Base-by-base conservation (phyloP, 2,797 vertebrate genomes). In the Schizothorax lantsangensis region DNA sequence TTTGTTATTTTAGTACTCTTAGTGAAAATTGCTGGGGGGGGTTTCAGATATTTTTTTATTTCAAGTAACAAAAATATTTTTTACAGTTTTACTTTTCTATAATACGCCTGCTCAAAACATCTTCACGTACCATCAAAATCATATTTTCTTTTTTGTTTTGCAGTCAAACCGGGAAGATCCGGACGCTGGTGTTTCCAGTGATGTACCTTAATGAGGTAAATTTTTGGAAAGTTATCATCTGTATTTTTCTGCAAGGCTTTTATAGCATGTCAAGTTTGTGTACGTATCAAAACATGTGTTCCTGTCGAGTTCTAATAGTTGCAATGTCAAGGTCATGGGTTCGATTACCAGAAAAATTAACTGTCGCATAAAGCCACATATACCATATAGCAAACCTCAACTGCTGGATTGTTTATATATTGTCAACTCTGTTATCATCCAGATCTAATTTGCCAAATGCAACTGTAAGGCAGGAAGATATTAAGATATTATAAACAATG, bases 171-270 rank as follows among this genome's bases (percentile, higher is more conserved):
- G 96, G 95, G 89, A 93, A 96, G 4, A 94, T 99, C 89, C 94
- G 87, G 90, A 96, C 95, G 0, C 89, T 99, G 87, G 81, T 97
- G 84, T 96, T 98, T 71, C 98, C 98, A 64, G 96, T 99, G 92
- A 94, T 97, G 95, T 95, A 97, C 89, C 84, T 99, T 84, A 99
- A 98, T 66, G 98, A 99, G 97, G 98, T 98, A 95, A 95, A 87
- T 43, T 8, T 38, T 59, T 6, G 26, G 1, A 33, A 75, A 45
- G 10, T 40, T 3, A 26, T 40, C 5, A 71, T 45, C 12, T 1
- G 2, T 26, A 6, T 47, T 15, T 38, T 26, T 12, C 14, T 14
- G 9, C 19, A 38, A 40, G 26, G 2, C n/a, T 12, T 80, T 47
- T 21, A 5, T 6, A 33, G 59, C 8, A 43, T 30, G 57, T 79